Evolutionary conservation across 2,888 invertebrate genomes (phyloP).

Genomic region (Sphaerophoria rueppellii): DNA sequence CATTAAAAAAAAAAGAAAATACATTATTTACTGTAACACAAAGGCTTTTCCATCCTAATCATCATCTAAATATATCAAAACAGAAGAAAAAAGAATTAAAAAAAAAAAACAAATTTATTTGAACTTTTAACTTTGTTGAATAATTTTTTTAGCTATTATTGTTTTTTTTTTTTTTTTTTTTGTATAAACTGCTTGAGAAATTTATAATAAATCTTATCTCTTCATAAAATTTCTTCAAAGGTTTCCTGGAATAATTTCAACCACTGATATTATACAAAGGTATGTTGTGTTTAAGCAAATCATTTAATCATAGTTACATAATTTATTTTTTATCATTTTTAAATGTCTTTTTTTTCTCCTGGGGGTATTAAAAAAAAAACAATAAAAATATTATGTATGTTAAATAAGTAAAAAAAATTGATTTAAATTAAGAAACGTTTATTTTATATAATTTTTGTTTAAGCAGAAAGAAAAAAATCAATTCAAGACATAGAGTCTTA

Average conservation of each 20-base stretch:
- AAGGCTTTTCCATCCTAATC: slow-evolving; percentile 82
- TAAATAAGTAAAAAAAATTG: slow-evolving; percentile 10
- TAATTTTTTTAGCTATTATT: slow-evolving; percentile 52
- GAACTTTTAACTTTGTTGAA: slow-evolving; percentile 75
- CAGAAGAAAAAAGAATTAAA: slow-evolving; percentile 61
- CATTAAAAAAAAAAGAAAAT: slow-evolving; percentile 65
- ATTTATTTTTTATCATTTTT: slow-evolving; percentile 25
- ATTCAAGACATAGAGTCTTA: slow-evolving; percentile 26
- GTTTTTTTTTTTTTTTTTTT: slow-evolving; percentile 27
- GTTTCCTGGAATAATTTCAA: slow-evolving; percentile 82
- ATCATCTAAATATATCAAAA: slow-evolving; percentile 80
- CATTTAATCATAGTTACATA: slow-evolving; percentile 40
- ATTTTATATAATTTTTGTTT: slow-evolving; percentile 21
- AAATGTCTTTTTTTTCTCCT: slow-evolving; percentile 3
- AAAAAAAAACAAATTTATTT: slow-evolving; percentile 64
- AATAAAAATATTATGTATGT: neutral
- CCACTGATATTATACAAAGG: slow-evolving; percentile 80
- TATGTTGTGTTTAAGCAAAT: slow-evolving; percentile 66
- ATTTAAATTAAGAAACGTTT: slow-evolving; percentile 23
- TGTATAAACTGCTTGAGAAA: slow-evolving; percentile 78
- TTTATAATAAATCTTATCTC: slow-evolving; percentile 79
- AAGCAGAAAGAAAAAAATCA: neutral
- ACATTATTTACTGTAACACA: slow-evolving; percentile 78
- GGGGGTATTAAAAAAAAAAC: slow-evolving; percentile 2
- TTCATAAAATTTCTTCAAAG: slow-evolving; percentile 81